phyloP scores from a whole-genome alignment of 2,888 invertebrate genomes.

The Nephrocerus scutellatus region DNA sequence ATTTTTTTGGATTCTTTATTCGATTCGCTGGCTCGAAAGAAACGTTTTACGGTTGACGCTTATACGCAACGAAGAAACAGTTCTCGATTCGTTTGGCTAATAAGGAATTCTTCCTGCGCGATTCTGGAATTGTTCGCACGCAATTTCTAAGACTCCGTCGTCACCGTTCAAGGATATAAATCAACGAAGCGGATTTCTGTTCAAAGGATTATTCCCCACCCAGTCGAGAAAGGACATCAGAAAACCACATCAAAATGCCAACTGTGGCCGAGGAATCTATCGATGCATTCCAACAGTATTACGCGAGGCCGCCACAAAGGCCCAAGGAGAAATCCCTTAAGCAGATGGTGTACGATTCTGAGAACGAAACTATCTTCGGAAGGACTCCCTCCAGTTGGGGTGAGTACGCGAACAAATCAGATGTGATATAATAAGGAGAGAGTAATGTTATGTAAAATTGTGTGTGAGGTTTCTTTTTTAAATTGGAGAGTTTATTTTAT shows the following conservation, averaged over 20 bases:
- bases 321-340: slow-evolving; percentile 55
- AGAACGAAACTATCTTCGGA: slow-evolving; percentile 67
- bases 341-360: slow-evolving; percentile 69
- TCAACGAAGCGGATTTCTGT: slow-evolving; percentile 10
- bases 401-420: slow-evolving; percentile 55
- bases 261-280: slow-evolving; percentile 48
- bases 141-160: slow-evolving; percentile 10
- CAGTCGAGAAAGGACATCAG: slow-evolving; percentile 14
- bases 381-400: slow-evolving; percentile 77
- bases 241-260: slow-evolving; percentile 34
- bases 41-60: background rate
- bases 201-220: slow-evolving; percentile 6
- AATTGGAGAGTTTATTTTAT: too few species aligned
- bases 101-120: slow-evolving; percentile 3
- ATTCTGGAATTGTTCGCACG: background rate
- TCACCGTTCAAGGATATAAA: too few species aligned
- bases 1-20: slow-evolving; percentile 1
- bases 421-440: too few species aligned
- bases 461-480: too few species aligned
- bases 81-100: background rate
- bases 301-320: slow-evolving; percentile 57
- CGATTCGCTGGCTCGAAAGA: background rate
- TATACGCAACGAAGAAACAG: too few species aligned
- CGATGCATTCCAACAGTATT: slow-evolving; percentile 61
- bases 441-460: too few species aligned